Evolutionary conservation across 2,888 invertebrate genomes (phyloP).

Genomic region (Tridacna crocea): DNA sequence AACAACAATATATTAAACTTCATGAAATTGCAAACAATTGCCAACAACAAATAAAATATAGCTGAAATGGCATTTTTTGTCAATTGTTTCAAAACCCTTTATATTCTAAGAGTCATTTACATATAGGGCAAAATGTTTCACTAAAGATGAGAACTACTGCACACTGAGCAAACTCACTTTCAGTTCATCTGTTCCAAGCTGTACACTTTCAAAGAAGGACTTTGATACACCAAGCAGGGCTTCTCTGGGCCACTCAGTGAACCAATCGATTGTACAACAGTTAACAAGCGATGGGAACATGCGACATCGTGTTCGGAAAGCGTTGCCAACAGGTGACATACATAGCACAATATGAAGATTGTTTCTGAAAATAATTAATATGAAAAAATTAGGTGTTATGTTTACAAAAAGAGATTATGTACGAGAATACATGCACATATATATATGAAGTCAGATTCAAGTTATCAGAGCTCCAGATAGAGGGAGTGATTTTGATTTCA

Average conservation of each 20-base stretch:
- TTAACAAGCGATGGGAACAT: conserved; percentile 85
- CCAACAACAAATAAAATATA: too few species aligned
- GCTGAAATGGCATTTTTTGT: too few species aligned
- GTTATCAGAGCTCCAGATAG: too few species aligned
- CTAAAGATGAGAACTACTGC: neutral
- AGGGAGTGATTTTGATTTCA: too few species aligned
- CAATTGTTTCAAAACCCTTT: too few species aligned
- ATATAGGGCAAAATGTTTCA: too few species aligned
- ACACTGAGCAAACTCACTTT: conserved; percentile 72
- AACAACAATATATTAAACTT: too few species aligned
- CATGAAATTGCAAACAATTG: too few species aligned
- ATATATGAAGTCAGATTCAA: too few species aligned
- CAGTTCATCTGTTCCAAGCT: conserved; percentile 86
- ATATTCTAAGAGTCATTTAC: too few species aligned
- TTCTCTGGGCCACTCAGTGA: conserved; percentile 94
- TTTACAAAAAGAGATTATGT: too few species aligned
- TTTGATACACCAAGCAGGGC: conserved; percentile 92
- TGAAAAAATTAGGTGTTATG: neutral
- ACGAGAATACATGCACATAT: too few species aligned
- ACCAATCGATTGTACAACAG: conserved; percentile 85
- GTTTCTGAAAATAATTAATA: conserved; percentile 85
- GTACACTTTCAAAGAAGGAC: conserved; percentile 88
- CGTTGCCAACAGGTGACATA: conserved; percentile 95
- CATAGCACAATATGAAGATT: conserved; percentile 94
- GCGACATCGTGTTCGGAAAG: conserved; percentile 88